phyloP scores from a whole-genome alignment of 2,888 invertebrate species.

The Hypsopygia costalis region DNA sequence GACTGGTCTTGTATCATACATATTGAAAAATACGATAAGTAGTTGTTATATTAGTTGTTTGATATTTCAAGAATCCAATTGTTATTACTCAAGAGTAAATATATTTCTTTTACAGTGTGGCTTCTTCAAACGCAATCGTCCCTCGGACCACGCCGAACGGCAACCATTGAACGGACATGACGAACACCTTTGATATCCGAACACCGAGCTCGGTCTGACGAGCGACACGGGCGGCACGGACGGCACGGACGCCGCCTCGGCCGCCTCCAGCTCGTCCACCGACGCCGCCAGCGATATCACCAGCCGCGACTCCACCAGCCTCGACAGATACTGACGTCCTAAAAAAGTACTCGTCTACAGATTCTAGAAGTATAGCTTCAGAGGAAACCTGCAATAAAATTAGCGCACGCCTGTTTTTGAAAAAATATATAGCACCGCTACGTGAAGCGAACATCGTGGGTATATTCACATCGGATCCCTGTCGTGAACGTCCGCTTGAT shows the following conservation, averaged over 20 bases:
- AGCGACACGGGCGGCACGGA: slow-evolving; percentile 44
- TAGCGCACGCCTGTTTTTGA: too few relatives aligned
- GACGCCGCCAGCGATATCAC: slow-evolving; percentile 75
- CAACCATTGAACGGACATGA: slow-evolving; percentile 92
- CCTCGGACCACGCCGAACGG: slow-evolving; percentile 89
- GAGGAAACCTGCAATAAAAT: too few relatives aligned
- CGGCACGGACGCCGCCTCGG: slow-evolving; percentile 27
- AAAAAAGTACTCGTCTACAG: slow-evolving; percentile 29
- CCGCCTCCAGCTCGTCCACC: slow-evolving; percentile 45
- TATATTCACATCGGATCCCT: too few relatives aligned
- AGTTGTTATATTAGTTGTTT: too few relatives aligned
- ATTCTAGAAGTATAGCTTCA: too few relatives aligned
- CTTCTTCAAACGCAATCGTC: slow-evolving; percentile 95
- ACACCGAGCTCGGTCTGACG: slow-evolving; percentile 46
- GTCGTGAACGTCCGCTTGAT: too few relatives aligned
- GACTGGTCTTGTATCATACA: too few relatives aligned
- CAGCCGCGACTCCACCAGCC: slow-evolving; percentile 64
- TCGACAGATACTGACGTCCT: slow-evolving; percentile 59
- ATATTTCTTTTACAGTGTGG: slow-evolving; percentile 91
- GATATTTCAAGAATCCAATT: too few relatives aligned
- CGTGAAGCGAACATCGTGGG: too few relatives aligned
- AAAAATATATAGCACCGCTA: too few relatives aligned
- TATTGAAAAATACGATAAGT: too few relatives aligned
- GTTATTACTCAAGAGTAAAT: too few relatives aligned
- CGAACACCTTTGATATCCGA: slow-evolving; percentile 85